These are phyloP conservation scores for Hirtodrosophila histrioides DNA, from an alignment of 2,888 invertebrate genomes.

Conservation along the genomic window DNA sequence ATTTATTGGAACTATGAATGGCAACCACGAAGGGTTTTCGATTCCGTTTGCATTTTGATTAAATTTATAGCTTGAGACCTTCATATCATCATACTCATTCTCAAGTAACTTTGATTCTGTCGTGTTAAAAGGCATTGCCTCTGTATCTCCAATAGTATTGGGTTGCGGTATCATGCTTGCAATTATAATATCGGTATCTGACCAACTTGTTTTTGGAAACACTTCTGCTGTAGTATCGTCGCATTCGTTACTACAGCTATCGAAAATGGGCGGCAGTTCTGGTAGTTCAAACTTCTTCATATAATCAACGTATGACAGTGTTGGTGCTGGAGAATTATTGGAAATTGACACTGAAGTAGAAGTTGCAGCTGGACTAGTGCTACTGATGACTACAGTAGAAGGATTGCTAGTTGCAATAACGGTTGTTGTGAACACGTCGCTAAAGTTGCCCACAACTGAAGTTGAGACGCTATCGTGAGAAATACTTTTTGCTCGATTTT, in stretches of 20 bases:
- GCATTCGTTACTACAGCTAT: slow-evolving; percentile 24
- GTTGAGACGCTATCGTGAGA: slow-evolving; percentile 47
- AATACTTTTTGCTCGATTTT: slow-evolving; percentile 30
- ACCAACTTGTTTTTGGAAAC: not conserved
- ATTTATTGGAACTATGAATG: not conserved
- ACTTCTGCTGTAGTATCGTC: not conserved
- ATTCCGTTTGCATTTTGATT: not conserved
- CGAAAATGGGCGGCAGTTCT: slow-evolving; percentile 57
- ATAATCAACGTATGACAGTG: slow-evolving; percentile 66
- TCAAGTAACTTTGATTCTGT: slow-evolving; percentile 5
- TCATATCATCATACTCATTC: not conserved
- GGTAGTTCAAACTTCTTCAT: slow-evolving; percentile 72
- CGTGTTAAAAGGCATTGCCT: slow-evolving; percentile 4
- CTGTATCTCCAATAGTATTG: not conserved
- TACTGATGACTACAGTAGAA: slow-evolving; percentile 4
- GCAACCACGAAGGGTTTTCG: not conserved
- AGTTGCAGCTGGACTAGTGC: slow-evolving; percentile 14
- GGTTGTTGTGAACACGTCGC: slow-evolving; percentile 61
- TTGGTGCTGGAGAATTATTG: slow-evolving; percentile 34
- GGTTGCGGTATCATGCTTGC: not conserved
- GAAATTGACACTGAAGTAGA: slow-evolving; percentile 23
- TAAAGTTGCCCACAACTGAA: slow-evolving; percentile 17
- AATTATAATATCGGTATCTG: not conserved
- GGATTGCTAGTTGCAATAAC: slow-evolving; percentile 29
- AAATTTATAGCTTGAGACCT: not conserved